Evolutionary conservation across 2,888 invertebrate species (phyloP), one percentile per base, ranked within the genome.

Genomic region (Volucella inanis): DNA sequence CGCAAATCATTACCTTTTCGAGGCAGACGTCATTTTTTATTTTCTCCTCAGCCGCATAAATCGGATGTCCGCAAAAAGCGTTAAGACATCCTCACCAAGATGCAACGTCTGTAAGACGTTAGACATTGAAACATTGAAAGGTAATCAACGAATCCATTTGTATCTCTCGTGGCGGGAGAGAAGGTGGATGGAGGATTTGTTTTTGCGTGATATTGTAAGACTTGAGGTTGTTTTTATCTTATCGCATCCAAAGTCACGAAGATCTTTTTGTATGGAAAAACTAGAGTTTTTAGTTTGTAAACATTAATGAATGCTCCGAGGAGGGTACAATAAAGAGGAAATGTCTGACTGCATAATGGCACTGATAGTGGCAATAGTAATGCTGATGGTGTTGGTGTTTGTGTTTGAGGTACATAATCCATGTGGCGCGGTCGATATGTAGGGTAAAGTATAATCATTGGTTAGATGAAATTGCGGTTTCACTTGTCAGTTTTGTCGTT

Each of bases 21-120:
- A 80, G 55, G 38, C 62, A 75, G 77, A 57, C 82, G 43, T 64
- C 75, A 64, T 57, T 50, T 43, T 38, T 39, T 57, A 55, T 83
- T 68, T 77, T 82, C 71, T 18, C 65, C 59, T 10, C 54, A 80
- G 65, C 61, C 65, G 43, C 45, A 62, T 47, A 72, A 83, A 78
- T 83, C 83, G 83, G 83, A 83, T 79, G 67, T 83, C 79, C 83
- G 83, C 55, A 68, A 74, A 78, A 31, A 72, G 49, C 59, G 54
- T 18, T 75, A 22, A 68, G 43, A 75, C 55, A 57, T 74, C 59
- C 59, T 14, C 12, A 52, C 47, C 57, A 31, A 31, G 31, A 31
- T 31, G 31, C 31, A 31, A 31, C 6, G 31, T 31, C 54, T 68
- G 57, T 61, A 61, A 54, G 18, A 49, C 52, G 9, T 22, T 47